A percentile compares a stretch with the other conserved stretches of the same genome.
phyloP scores from a whole-genome alignment of 1,140 invertebrate species.

The Sitobion miscanthi region DNA sequence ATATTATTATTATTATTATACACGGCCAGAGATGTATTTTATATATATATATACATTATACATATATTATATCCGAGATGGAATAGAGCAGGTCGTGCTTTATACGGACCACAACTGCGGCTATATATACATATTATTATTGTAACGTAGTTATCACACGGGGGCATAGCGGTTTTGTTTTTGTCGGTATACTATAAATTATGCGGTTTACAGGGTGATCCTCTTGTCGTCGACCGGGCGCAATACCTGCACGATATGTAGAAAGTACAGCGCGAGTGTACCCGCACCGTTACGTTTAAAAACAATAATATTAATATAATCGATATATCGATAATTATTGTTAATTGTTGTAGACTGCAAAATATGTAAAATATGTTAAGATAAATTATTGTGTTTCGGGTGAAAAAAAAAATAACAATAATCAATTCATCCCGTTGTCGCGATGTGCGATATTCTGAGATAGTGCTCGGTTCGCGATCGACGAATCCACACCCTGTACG shows the following conservation, averaged over 20 bases:
- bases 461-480: neutral
- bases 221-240: neutral
- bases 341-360: too few species aligned
- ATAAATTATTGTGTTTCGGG: too few species aligned
- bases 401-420: too few species aligned
- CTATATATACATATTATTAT: neutral
- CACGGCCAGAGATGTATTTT: neutral
- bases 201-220: neutral
- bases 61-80: neutral
- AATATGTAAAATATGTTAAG: too few species aligned
- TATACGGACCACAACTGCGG: neutral
- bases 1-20: neutral
- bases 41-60: neutral
- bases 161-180: neutral
- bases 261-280: too few species aligned
- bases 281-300: too few species aligned
- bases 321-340: too few species aligned
- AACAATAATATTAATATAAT: too few species aligned
- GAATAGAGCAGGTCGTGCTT: constrained; percentile 24
- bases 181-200: neutral
- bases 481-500: neutral
- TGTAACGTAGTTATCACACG: constrained; percentile 18
- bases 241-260: too few species aligned
- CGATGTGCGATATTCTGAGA: too few species aligned
- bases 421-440: too few species aligned